Conservation (phyloP, 2,113 vertebrate species). For the Budorcas taxicolor region DNA sequence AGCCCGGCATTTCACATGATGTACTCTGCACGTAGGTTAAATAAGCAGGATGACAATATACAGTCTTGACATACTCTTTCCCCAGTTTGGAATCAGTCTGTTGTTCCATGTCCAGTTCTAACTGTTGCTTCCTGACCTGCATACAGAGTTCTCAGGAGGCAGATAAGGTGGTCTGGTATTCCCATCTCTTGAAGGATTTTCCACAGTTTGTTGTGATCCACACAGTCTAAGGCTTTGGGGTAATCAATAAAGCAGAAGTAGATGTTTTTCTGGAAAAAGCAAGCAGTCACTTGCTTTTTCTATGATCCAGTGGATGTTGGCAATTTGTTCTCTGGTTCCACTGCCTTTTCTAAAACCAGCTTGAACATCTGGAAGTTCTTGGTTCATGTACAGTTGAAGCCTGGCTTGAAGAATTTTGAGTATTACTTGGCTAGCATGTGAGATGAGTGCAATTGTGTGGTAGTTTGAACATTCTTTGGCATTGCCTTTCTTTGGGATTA, state of each 20-base stretch:
- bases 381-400: background rate
- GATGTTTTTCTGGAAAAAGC: background rate
- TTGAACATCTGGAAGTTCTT: background rate
- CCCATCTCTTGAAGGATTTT: background rate
- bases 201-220: background rate
- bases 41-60: background rate
- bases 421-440: background rate
- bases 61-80: background rate
- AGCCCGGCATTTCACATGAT: background rate
- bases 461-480: background rate
- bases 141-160: background rate
- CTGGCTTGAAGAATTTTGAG: background rate
- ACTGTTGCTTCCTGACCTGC: background rate
- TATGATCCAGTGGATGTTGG: background rate
- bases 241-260: background rate
- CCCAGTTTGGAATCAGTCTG: background rate
- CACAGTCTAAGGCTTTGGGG: background rate
- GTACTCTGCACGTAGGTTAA: background rate
- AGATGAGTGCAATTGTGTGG: background rate
- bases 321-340: background rate
- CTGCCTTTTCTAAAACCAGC: background rate
- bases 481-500: background rate
- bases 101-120: background rate
- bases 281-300: background rate
- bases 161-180: background rate